These are phyloP conservation scores for Drosophila littoralis DNA, from an alignment of 1,140 invertebrate species.

Conservation along the genomic window DNA sequence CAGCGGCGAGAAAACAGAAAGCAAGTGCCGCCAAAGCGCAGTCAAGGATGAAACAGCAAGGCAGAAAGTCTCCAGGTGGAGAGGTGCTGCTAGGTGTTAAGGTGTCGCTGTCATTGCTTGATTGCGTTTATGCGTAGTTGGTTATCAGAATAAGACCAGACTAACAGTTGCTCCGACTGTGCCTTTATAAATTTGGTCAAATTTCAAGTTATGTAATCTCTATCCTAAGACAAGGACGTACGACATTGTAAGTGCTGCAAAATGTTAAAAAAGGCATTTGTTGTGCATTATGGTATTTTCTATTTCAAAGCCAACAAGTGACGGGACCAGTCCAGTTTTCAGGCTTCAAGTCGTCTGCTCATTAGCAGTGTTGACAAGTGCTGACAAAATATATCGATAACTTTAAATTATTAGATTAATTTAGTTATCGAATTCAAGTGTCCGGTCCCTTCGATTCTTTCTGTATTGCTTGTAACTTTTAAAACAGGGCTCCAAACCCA, in stretches of 20 bases:
- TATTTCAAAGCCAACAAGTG: too few species aligned
- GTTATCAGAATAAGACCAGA: slow-evolving; percentile 36
- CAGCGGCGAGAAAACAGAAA: slow-evolving; percentile 53
- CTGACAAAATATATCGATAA: background rate
- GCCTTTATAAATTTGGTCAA: too few species aligned
- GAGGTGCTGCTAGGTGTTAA: slow-evolving; percentile 64
- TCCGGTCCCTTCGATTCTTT: too few species aligned
- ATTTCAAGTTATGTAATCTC: too few species aligned
- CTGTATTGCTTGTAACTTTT: too few species aligned
- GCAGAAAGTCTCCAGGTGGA: slow-evolving; percentile 21
- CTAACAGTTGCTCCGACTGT: background rate
- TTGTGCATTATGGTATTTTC: too few species aligned
- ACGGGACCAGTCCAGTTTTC: too few species aligned
- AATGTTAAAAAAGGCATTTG: too few species aligned
- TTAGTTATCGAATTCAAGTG: background rate
- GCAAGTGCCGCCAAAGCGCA: slow-evolving; percentile 81
- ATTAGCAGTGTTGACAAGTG: background rate
- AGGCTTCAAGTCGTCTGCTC: background rate
- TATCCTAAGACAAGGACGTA: too few species aligned
- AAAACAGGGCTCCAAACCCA: too few species aligned
- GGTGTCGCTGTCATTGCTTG: slow-evolving; percentile 60
- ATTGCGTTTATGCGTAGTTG: slow-evolving; percentile 55
- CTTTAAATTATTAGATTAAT: background rate
- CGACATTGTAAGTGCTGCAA: too few species aligned
- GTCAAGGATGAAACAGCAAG: slow-evolving; percentile 74